A percentile compares a stretch with the other conserved stretches of the same genome.
Evolutionary conservation across 2,113 vertebrate species (phyloP).

Genomic region (Neolamprologus ventralis): DNA sequence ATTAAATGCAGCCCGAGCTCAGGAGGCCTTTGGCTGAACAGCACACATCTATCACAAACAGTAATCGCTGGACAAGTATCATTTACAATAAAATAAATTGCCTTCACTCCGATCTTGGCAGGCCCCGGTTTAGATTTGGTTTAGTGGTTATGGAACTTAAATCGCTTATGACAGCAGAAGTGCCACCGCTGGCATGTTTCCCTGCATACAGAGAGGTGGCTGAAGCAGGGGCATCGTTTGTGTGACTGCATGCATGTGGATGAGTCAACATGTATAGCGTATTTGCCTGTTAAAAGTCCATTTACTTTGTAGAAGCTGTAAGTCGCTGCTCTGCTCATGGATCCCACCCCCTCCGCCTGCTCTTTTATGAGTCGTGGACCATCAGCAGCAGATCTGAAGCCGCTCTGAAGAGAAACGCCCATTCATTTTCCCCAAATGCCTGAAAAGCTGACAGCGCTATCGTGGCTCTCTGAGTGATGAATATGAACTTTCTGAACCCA

Average conservation of each 20-base stretch:
- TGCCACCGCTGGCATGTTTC: not conserved
- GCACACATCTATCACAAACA: slow-evolving; percentile 48
- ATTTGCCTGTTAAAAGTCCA: slow-evolving; percentile 16
- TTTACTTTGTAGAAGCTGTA: slow-evolving; percentile 14
- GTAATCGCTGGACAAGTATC: slow-evolving; percentile 45
- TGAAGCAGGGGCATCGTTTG: not conserved
- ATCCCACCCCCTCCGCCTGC: not conserved
- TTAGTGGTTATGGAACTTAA: slow-evolving; percentile 30
- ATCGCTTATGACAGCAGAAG: slow-evolving; percentile 57
- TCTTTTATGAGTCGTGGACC: not conserved
- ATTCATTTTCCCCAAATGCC: not conserved
- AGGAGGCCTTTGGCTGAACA: slow-evolving; percentile 35
- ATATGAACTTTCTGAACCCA: slow-evolving; percentile 24
- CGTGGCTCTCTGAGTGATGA: not conserved
- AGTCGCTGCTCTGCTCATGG: not conserved
- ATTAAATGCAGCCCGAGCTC: slow-evolving; percentile 36
- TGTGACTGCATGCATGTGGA: not conserved
- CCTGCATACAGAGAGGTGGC: not conserved
- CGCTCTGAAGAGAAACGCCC: not conserved
- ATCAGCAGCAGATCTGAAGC: slow-evolving; percentile 22
- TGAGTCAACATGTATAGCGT: not conserved
- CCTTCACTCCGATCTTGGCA: slow-evolving; percentile 38
- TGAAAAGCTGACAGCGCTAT: not conserved
- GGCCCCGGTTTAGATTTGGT: slow-evolving; percentile 13
- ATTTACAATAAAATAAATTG: slow-evolving; percentile 56